These are phyloP conservation scores for Drosophila parvula DNA, from an alignment of 1,140 invertebrate species.

Conservation along the genomic window DNA sequence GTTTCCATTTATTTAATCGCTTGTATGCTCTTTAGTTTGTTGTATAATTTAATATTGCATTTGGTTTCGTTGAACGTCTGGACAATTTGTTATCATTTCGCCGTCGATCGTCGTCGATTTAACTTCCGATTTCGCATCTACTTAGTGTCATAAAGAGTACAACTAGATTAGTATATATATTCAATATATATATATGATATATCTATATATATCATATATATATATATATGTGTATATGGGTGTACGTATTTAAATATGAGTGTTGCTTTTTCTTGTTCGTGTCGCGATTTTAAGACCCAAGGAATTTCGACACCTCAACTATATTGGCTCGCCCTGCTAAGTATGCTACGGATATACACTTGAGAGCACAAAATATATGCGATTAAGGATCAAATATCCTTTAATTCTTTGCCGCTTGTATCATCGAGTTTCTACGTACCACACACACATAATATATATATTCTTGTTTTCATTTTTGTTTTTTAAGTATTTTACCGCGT, in stretches of 20 bases:
- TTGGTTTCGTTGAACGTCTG: slow-evolving; percentile 81
- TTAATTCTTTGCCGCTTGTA: slow-evolving; percentile 2
- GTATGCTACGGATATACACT: slow-evolving; percentile 38
- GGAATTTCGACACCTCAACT: slow-evolving; percentile 5
- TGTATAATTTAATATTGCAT: slow-evolving; percentile 82
- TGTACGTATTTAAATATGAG: slow-evolving; percentile 46
- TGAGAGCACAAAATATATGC: slow-evolving; percentile 20
- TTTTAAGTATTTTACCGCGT: slow-evolving; percentile 5
- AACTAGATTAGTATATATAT: slow-evolving; percentile 37
- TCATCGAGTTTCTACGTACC: slow-evolving; percentile 16
- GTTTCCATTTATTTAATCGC: slow-evolving; percentile 18
- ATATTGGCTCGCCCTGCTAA: slow-evolving; percentile 27
- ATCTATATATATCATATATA: slow-evolving; percentile 2
- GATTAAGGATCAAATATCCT: slow-evolving; percentile 45
- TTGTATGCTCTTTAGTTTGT: slow-evolving; percentile 47
- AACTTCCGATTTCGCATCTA: slow-evolving; percentile 45
- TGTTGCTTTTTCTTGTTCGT: slow-evolving; percentile 34
- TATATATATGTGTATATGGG: slow-evolving; percentile 3
- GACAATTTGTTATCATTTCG: slow-evolving; percentile 62
- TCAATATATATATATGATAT: background rate
- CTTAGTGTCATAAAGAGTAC: slow-evolving; percentile 50
- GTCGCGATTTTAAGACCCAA: slow-evolving; percentile 50
- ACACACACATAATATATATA: slow-evolving; percentile 15
- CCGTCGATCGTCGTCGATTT: slow-evolving; percentile 23
- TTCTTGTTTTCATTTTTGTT: background rate